phyloP scores from a whole-genome alignment of 2,888 invertebrate species.

The Coremacera marginata region DNA sequence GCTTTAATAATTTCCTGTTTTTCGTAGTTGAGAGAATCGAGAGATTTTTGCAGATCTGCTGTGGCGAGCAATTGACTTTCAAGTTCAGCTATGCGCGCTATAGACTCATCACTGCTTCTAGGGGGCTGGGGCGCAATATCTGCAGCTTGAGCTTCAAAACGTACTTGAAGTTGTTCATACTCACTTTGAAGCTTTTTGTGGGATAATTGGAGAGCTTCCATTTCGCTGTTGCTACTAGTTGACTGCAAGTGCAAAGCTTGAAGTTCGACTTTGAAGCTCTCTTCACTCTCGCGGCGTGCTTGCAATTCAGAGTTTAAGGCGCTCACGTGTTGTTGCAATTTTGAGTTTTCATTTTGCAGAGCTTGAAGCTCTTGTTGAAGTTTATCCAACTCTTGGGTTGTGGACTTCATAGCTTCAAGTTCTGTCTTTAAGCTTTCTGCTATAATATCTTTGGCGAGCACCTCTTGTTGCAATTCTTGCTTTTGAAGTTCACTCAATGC shows the following conservation, averaged over 20 bases:
- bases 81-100: conserved; percentile 49
- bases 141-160: conserved; percentile 33
- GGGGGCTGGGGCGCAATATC: conserved; percentile 38
- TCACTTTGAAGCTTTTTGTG: conserved; percentile 43
- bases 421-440: conserved; percentile 42
- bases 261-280: background rate
- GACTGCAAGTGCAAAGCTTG: conserved; percentile 20
- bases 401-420: conserved; percentile 36
- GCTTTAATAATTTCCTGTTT: conserved; percentile 79
- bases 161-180: conserved; percentile 43
- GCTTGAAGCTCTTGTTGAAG: background rate
- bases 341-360: background rate
- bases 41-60: conserved; percentile 53
- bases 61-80: conserved; percentile 51
- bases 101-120: conserved; percentile 15
- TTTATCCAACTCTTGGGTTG: background rate
- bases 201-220: conserved; percentile 21
- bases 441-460: conserved; percentile 44
- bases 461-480: conserved; percentile 40
- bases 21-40: conserved; percentile 70
- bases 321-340: conserved; percentile 25
- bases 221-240: background rate
- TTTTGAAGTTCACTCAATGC: conserved; percentile 15
- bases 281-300: conserved; percentile 10
- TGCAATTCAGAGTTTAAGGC: conserved; percentile 37